Evolutionary conservation across 37 sponge, comb jelly and placozoan species (phyloP).

Genomic region (Spongilla lacustris): DNA sequence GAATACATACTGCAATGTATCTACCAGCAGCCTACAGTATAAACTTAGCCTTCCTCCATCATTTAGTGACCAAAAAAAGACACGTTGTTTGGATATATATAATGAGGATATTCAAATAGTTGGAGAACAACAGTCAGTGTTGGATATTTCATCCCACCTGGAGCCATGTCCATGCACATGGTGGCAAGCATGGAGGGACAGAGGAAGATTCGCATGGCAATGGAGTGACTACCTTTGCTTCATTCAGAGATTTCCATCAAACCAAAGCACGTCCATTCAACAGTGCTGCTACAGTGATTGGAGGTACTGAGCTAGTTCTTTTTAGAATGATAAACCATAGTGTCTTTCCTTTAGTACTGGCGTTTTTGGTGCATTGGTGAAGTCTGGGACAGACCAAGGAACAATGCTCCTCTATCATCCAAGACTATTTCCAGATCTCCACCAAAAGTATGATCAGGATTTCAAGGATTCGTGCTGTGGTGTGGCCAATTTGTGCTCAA

Average conservation of each 20-base stretch:
- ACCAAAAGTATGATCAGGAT: slow-evolving; percentile 19
- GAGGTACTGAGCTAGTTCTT: not conserved
- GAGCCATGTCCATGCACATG: slow-evolving; percentile 27
- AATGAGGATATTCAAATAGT: not conserved
- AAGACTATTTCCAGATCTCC: not conserved
- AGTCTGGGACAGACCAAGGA: slow-evolving; percentile 5
- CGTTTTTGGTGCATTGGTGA: slow-evolving; percentile 4
- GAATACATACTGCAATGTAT: not conserved
- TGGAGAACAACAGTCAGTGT: not conserved
- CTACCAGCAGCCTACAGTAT: slow-evolving; percentile 25
- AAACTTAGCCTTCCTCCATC: slow-evolving; percentile 20
- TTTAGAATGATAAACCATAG: not conserved
- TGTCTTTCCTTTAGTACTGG: not conserved
- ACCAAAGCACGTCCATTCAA: not conserved
- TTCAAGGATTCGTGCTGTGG: slow-evolving; percentile 50
- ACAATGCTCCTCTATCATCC: slow-evolving; percentile 28
- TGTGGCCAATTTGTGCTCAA: slow-evolving; percentile 29
- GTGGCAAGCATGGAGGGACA: slow-evolving; percentile 22
- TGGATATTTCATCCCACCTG: not conserved
- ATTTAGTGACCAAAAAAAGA: not conserved
- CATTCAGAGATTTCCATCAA: not conserved
- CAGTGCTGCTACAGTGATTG: not conserved
- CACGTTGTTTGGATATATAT: not conserved
- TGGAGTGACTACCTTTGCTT: slow-evolving; percentile 2
- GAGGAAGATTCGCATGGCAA: not conserved